These are phyloP conservation scores for Euglossa dilemma DNA, from an alignment of 1,140 invertebrate species.

Conservation along the genomic window DNA sequence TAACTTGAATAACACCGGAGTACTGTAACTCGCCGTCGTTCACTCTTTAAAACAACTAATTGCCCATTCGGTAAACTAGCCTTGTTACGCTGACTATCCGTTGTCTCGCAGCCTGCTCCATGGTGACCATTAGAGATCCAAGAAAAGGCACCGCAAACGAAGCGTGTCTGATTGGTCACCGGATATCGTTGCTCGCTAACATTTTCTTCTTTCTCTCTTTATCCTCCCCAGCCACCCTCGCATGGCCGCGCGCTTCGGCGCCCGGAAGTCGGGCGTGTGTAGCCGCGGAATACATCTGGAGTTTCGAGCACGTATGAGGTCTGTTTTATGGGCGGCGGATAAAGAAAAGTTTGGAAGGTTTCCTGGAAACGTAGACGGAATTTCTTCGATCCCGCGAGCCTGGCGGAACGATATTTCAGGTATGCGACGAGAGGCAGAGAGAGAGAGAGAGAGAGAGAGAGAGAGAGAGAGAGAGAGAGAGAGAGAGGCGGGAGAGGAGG, in stretches of 20 bases:
- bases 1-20: no score
- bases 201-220: no score
- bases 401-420: conserved; percentile 27
- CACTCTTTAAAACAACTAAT: no score
- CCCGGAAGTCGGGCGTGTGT: not conserved
- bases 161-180: no score
- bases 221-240: no score
- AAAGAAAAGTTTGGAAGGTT: conserved; percentile 41
- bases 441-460: conserved; percentile 11
- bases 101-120: no score
- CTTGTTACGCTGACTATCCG: no score
- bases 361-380: not conserved
- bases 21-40: no score
- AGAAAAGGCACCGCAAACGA: no score
- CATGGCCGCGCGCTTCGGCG: not conserved
- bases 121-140: no score
- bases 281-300: conserved; percentile 3
- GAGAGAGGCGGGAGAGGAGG: conserved; percentile 11
- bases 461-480: conserved; percentile 10
- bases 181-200: no score
- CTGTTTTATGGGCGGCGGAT: conserved; percentile 26
- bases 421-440: conserved; percentile 32
- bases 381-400: not conserved
- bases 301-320: conserved; percentile 45
- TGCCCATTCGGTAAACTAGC: no score